Conservation (phyloP, 2,888 invertebrate genomes). For the Eupithecia subumbrata region DNA sequence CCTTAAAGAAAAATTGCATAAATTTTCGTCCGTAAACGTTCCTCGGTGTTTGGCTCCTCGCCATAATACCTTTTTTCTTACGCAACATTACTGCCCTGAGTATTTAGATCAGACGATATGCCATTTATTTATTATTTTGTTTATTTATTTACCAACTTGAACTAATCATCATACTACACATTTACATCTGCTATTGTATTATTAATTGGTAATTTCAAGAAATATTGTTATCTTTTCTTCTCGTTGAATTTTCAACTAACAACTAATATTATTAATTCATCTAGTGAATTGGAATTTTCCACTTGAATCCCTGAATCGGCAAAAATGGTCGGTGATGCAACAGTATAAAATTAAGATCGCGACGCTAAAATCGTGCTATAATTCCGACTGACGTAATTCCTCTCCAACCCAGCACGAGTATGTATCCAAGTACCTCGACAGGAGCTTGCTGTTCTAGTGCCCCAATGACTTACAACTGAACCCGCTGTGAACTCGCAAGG, state of each 20-base stretch:
- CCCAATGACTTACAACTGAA: conserved; percentile 60
- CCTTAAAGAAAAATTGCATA: background rate
- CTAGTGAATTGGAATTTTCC: background rate
- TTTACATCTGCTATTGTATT: background rate
- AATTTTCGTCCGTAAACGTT: conserved; percentile 6
- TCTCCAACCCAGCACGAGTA: conserved; percentile 10
- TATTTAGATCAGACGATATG: background rate
- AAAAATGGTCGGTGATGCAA: conserved; percentile 19
- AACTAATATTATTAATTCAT: background rate
- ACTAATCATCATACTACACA: too few relatives aligned
- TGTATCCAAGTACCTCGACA: conserved; percentile 8
- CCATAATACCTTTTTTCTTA: conserved; percentile 12
- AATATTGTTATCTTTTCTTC: background rate
- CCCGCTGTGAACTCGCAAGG: conserved; percentile 53
- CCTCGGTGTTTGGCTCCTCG: background rate
- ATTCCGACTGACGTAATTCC: conserved; percentile 8
- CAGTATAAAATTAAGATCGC: background rate
- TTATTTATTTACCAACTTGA: too few relatives aligned
- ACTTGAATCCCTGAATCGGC: background rate
- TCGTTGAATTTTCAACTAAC: background rate
- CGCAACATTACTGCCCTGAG: background rate
- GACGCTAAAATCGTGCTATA: conserved; percentile 2
- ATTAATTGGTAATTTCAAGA: conserved; percentile 4
- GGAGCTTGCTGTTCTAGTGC: conserved; percentile 48
- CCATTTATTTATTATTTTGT: too few relatives aligned